Evolutionary conservation across 37 sponge, comb jelly and placozoan species (phyloP).

Genomic region (Aplysina aerophoba): DNA sequence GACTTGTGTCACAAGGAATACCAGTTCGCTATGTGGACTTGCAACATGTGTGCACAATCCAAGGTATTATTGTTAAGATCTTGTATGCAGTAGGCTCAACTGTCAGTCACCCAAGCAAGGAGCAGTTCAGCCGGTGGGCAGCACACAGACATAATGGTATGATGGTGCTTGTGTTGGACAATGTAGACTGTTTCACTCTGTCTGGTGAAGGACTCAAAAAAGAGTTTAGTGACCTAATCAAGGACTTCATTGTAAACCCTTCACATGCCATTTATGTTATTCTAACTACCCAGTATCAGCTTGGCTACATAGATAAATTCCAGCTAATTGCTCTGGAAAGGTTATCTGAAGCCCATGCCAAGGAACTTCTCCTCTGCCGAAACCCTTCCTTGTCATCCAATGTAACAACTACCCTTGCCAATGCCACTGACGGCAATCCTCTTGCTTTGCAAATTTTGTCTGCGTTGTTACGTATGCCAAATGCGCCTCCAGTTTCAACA

Average conservation of each 20-base stretch:
- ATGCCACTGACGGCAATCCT: not conserved
- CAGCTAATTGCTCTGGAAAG: too few species aligned
- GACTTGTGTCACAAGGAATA: not conserved
- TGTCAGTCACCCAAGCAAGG: not conserved
- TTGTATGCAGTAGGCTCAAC: not conserved
- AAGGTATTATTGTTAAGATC: not conserved
- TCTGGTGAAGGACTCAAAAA: not conserved
- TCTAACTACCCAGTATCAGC: constrained; percentile 6
- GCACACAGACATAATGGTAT: not conserved
- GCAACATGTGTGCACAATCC: not conserved
- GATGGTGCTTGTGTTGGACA: not conserved
- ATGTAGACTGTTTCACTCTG: not conserved
- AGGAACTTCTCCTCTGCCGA: too few species aligned
- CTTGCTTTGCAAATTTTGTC: constrained; percentile 11
- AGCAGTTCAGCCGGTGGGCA: not conserved
- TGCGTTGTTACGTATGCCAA: not conserved
- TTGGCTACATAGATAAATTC: not conserved
- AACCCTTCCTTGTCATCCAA: too few species aligned
- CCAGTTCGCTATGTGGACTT: not conserved
- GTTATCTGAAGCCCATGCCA: too few species aligned
- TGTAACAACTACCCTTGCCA: not conserved
- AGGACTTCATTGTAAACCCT: not conserved
- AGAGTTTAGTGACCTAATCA: not conserved
- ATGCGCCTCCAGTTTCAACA: not conserved
- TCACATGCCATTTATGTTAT: not conserved